Evolutionary conservation across 2,888 invertebrate species (phyloP).

Genomic region (Lithodes maja): DNA sequence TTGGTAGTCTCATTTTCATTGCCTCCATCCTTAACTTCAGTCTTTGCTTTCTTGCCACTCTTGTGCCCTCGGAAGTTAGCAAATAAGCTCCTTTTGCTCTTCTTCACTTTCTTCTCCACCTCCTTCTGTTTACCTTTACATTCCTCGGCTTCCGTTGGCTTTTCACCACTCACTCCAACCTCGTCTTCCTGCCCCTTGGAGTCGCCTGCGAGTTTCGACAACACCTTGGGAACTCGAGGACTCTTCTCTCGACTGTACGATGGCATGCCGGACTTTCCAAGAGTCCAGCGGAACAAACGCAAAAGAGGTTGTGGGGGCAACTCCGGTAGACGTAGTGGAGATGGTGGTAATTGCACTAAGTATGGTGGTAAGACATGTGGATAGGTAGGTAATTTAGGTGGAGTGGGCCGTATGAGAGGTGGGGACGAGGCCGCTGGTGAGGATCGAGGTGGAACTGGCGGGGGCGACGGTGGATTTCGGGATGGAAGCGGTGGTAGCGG

Average conservation of each 20-base stretch:
- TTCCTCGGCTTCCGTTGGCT: constrained; percentile 11
- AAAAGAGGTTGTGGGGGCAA: background rate
- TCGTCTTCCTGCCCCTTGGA: constrained; percentile 30
- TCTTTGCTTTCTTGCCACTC: constrained; percentile 19
- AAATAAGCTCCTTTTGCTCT: constrained; percentile 37
- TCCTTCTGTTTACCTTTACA: constrained; percentile 29
- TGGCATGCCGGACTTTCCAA: constrained; percentile 46
- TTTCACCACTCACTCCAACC: constrained; percentile 7
- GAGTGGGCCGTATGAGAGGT: background rate
- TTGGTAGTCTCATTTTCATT: constrained; percentile 29
- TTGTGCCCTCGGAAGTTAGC: constrained; percentile 36
- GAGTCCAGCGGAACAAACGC: constrained; percentile 3
- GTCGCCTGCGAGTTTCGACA: constrained; percentile 39
- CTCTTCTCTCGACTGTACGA: constrained; percentile 57
- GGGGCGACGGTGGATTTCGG: background rate
- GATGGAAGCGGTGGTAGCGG: background rate
- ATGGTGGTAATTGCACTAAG: constrained; percentile 1
- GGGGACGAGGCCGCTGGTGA: background rate
- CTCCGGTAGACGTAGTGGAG: background rate
- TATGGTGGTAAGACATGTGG: constrained; percentile 26
- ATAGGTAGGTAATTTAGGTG: background rate
- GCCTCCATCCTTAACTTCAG: background rate
- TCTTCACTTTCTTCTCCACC: constrained; percentile 27
- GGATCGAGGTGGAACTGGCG: background rate
- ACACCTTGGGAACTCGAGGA: constrained; percentile 46